Base-by-base conservation (phyloP, 1,140 invertebrate genomes). In the Amyelois transitella region DNA sequence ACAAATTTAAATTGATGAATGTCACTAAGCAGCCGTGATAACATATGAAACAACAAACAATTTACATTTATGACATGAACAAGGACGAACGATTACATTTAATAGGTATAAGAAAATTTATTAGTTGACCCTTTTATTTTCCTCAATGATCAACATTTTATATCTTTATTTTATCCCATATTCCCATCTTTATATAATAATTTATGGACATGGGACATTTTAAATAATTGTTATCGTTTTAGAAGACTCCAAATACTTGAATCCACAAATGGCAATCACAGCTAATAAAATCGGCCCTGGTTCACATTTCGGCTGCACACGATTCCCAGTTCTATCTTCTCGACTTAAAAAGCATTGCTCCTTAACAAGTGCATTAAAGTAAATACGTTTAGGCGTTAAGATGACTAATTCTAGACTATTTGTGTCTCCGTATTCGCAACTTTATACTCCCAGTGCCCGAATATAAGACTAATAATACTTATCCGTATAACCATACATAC, bases 351-450 rank as follows among this genome's bases (percentile, higher is more conserved):
- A 3, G 32, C 8, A 3, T 14, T 38, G n/a, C 12, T 38, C n/a
- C 32, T 14, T 38, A 14, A 8, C 32, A 38, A 38, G 32, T 38
- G 32, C 32, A 14, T 8, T 38, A 4, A 14, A 14, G 32, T 38
- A 14, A 38, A 38, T 38, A 14, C 6, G 32, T 12, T 38, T 38
- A 38, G 22, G 50, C 48, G 43, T 18, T 53, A 45, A 45, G 55
- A 62, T 65, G 63, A 65, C 63, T 65, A 65, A 65, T 55, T 55
- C 59, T 65, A 47, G 28, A 62, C 63, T 65, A 62, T 62, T 62
- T 60, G 59, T 61, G 58, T 65, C 50, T 45, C 38, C 58, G 49
- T 51, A 14, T 38, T 38, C 32, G 32, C 32, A 38, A 38, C 32
- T 38, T 38, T 14, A 38, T 6, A 38, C 32, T 38, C 32, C 1